Evolutionary conservation across 2,888 invertebrate species (phyloP).

Genomic region (Linnaemya vulpina): DNA sequence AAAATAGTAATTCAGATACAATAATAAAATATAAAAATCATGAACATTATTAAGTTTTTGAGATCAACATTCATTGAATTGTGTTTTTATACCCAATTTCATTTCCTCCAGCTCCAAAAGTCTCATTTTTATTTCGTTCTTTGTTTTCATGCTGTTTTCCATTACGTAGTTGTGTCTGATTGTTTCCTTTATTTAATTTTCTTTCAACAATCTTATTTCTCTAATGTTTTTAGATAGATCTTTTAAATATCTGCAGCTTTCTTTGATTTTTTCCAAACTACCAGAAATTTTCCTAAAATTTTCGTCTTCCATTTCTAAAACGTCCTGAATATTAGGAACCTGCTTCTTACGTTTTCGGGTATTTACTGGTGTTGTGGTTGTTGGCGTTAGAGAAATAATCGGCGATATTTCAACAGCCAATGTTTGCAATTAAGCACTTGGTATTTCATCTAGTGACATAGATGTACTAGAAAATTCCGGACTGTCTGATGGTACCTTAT

Average conservation of each 20-base stretch:
- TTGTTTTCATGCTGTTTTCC: background rate
- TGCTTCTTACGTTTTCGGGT: background rate
- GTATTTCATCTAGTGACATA: too few relatives aligned
- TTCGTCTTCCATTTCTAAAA: background rate
- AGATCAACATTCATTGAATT: too few relatives aligned
- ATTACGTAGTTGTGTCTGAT: background rate
- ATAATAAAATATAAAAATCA: too few relatives aligned
- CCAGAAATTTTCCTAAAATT: background rate
- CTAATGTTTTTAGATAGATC: background rate
- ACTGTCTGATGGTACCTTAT: too few relatives aligned
- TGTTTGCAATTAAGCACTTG: too few relatives aligned
- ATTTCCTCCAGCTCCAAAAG: too few relatives aligned
- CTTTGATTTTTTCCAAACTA: conserved; percentile 22
- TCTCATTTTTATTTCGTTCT: conserved; percentile 5
- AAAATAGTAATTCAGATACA: too few relatives aligned
- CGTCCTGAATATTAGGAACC: background rate
- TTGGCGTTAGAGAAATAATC: background rate
- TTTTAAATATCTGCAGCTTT: background rate
- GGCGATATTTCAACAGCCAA: background rate
- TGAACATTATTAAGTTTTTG: too few relatives aligned
- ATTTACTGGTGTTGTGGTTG: background rate
- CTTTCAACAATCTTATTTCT: background rate
- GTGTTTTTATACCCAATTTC: too few relatives aligned
- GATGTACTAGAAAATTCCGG: too few relatives aligned
- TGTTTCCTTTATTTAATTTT: background rate